Evolutionary conservation across 2,797 vertebrate genomes (phyloP).

Genomic region (Sebastes matsubarae): DNA sequence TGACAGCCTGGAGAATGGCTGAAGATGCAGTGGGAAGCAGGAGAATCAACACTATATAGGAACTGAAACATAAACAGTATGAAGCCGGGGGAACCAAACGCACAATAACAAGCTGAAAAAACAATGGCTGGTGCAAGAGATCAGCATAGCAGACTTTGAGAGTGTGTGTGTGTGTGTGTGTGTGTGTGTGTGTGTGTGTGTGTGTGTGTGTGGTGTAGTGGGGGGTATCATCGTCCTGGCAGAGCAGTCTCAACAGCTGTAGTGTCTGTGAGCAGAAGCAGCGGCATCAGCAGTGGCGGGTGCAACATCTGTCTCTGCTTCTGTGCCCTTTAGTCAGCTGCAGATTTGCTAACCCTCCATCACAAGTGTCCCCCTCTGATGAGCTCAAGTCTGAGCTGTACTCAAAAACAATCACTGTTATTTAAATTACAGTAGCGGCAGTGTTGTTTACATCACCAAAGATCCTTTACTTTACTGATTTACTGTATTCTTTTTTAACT

Average conservation of each 20-base stretch:
- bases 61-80: not conserved
- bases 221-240: slow-evolving; percentile 48
- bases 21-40: not conserved
- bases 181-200: not conserved
- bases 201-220: not conserved
- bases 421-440: not conserved
- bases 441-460: not conserved
- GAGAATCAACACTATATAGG: not conserved
- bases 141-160: not conserved
- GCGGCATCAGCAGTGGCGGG: slow-evolving; percentile 25
- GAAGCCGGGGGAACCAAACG: not conserved
- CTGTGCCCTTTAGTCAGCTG: slow-evolving; percentile 54
- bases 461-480: not conserved
- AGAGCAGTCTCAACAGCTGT: slow-evolving; percentile 54
- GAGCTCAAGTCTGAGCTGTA: slow-evolving; percentile 18
- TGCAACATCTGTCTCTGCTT: slow-evolving; percentile 62
- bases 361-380: slow-evolving; percentile 44
- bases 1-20: slow-evolving; percentile 7
- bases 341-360: slow-evolving; percentile 43
- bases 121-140: slow-evolving; percentile 8
- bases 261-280: slow-evolving; percentile 44
- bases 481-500: not conserved
- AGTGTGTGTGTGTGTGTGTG: not conserved
- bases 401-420: slow-evolving; percentile 1
- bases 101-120: not conserved